Evolutionary conservation across 23 tunicate genomes (phyloP).

Genomic region (Ciona savignyi): DNA sequence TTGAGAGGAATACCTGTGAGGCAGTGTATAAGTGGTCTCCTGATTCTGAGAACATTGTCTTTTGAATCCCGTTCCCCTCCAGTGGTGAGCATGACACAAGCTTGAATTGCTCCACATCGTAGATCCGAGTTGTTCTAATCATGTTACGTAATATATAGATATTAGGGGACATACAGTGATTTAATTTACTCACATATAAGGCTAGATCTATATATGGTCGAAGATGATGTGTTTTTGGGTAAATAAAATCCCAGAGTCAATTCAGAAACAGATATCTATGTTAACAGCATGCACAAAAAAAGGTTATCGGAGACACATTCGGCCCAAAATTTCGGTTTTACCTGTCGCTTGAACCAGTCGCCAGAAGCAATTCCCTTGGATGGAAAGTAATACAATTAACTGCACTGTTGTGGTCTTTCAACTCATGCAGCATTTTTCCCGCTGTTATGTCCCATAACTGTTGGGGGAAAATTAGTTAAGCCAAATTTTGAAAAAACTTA

Average conservation of each 20-base stretch:
- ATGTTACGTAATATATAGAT: too few species aligned
- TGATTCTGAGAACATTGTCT: constrained; percentile 50
- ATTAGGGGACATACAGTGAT: too few species aligned
- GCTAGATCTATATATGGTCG: too few species aligned
- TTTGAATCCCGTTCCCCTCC: constrained; percentile 50
- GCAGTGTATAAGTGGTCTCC: constrained; percentile 59
- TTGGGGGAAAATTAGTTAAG: background rate
- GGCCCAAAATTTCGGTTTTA: background rate
- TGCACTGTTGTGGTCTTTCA: constrained; percentile 60
- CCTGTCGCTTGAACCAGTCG: constrained; percentile 80
- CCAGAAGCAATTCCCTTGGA: constrained; percentile 71
- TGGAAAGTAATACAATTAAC: constrained; percentile 76
- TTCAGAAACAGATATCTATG: too few species aligned
- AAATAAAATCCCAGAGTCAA: too few species aligned
- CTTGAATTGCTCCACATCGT: constrained; percentile 71
- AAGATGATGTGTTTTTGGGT: too few species aligned
- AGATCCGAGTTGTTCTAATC: constrained; percentile 68
- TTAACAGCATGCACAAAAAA: too few species aligned
- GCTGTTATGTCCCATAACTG: constrained; percentile 87
- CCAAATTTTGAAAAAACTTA: too few species aligned
- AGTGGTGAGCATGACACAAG: constrained; percentile 45
- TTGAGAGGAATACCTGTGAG: constrained; percentile 48
- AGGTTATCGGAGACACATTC: too few species aligned
- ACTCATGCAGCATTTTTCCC: constrained; percentile 72
- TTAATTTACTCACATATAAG: too few species aligned